A percentile compares a stretch with the other conserved stretches of the same genome.
phyloP scores from a whole-genome alignment of 2,113 vertebrate species.

The Pyrgilauda ruficollis region DNA sequence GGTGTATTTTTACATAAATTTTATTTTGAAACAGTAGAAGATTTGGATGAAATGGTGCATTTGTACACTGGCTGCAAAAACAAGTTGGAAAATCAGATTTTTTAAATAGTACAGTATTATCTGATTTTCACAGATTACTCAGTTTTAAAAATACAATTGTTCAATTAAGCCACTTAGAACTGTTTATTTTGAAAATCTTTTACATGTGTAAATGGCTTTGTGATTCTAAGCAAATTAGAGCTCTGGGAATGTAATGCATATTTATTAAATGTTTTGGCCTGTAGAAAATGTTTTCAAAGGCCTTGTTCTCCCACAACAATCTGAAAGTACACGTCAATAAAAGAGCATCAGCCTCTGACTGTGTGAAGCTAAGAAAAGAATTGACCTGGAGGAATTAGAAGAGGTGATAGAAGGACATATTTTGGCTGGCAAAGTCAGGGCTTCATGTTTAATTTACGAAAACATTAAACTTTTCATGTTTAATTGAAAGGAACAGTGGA shows the following conservation, averaged over 20 bases:
- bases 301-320: background rate
- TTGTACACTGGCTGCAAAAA: background rate
- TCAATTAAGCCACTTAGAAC: background rate
- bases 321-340: background rate
- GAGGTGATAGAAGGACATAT: constrained; percentile 60
- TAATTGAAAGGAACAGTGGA: constrained; percentile 75
- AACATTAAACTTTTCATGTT: constrained; percentile 74
- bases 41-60: background rate
- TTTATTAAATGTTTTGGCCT: background rate
- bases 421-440: constrained; percentile 65
- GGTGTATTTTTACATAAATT: background rate
- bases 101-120: background rate
- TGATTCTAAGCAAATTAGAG: background rate
- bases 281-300: background rate
- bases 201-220: background rate
- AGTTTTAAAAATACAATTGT: background rate
- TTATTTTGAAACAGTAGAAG: background rate
- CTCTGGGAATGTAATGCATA: background rate
- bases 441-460: constrained; percentile 77
- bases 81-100: background rate
- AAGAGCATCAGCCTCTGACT: background rate
- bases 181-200: background rate
- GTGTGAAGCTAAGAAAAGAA: background rate
- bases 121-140: background rate
- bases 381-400: constrained; percentile 57